Evolutionary conservation across 2,113 vertebrate genomes (phyloP).

Genomic region (Centropus bengalensis): DNA sequence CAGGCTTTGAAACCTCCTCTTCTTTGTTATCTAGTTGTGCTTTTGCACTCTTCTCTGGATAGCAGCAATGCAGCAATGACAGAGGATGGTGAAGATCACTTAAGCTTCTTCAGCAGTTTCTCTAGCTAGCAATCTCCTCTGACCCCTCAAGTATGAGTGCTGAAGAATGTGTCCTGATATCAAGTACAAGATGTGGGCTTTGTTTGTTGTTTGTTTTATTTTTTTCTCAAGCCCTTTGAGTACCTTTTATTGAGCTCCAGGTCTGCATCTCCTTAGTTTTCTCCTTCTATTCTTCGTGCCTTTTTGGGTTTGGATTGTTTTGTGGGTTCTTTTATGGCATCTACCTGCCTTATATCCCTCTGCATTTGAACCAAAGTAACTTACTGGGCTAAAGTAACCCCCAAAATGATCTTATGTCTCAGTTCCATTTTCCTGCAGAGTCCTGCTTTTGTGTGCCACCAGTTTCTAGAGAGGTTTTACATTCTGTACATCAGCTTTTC

Average conservation of each 20-base stretch:
- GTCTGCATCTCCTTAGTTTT: not conserved
- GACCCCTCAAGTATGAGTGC: not conserved
- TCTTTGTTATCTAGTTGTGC: not conserved
- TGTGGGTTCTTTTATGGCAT: not conserved
- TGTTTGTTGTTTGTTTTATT: not conserved
- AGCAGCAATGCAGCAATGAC: not conserved
- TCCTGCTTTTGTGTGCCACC: not conserved
- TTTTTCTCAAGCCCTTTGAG: not conserved
- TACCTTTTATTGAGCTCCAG: not conserved
- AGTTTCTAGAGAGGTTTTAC: not conserved
- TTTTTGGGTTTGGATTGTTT: not conserved
- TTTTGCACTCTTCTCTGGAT: not conserved
- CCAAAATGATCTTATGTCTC: not conserved
- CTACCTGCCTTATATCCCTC: not conserved
- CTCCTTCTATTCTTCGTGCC: not conserved
- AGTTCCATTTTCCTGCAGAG: not conserved
- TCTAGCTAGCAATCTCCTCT: not conserved
- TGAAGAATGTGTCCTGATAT: not conserved
- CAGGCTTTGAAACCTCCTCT: not conserved
- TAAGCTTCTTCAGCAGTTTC: conserved; percentile 3
- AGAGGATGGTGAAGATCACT: not conserved
- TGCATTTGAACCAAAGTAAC: not conserved
- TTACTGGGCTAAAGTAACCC: not conserved
- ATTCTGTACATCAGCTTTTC: not conserved
- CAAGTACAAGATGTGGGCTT: not conserved